phyloP scores from a whole-genome alignment of 92 coral and sea anemone genomes.

The Zoanthus sansibaricus region DNA sequence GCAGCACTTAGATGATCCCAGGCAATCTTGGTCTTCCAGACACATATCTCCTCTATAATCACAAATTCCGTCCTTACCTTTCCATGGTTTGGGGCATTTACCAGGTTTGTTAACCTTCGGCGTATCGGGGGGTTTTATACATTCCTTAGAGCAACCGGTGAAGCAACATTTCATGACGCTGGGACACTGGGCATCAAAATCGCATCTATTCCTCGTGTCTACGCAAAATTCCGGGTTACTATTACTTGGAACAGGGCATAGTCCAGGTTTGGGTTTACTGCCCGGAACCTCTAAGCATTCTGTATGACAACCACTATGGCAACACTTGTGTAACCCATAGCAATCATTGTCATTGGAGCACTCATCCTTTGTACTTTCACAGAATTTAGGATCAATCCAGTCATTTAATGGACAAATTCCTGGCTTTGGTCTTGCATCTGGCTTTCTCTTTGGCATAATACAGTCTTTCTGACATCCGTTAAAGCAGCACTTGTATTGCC shows the following conservation, averaged over 20 bases:
- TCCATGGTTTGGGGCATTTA: constrained; percentile 83
- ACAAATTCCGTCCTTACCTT: constrained; percentile 76
- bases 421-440: constrained; percentile 64
- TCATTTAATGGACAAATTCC: constrained; percentile 75
- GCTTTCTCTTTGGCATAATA: constrained; percentile 40
- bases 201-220: constrained; percentile 54
- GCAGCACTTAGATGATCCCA: constrained; percentile 65
- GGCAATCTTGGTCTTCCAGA: constrained; percentile 59
- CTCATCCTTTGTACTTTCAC: constrained; percentile 64
- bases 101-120: constrained; percentile 54
- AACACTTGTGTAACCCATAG: constrained; percentile 72
- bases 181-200: constrained; percentile 68
- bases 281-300: constrained; percentile 74
- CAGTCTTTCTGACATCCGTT: constrained; percentile 85
- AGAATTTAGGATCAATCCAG: constrained; percentile 51
- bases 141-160: constrained; percentile 77
- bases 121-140: constrained; percentile 58
- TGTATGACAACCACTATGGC: constrained; percentile 67
- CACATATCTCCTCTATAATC: constrained; percentile 72
- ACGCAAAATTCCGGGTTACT: constrained; percentile 27
- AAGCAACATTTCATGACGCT: constrained; percentile 77
- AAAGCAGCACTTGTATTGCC: constrained; percentile 74
- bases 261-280: constrained; percentile 73
- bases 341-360: constrained; percentile 76
- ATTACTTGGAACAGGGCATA: constrained; percentile 66